Percentiles rank a stretch among this genome's conserved stretches.
phyloP scores from a whole-genome alignment of 1,140 invertebrate species.

The Caerostris darwini region DNA sequence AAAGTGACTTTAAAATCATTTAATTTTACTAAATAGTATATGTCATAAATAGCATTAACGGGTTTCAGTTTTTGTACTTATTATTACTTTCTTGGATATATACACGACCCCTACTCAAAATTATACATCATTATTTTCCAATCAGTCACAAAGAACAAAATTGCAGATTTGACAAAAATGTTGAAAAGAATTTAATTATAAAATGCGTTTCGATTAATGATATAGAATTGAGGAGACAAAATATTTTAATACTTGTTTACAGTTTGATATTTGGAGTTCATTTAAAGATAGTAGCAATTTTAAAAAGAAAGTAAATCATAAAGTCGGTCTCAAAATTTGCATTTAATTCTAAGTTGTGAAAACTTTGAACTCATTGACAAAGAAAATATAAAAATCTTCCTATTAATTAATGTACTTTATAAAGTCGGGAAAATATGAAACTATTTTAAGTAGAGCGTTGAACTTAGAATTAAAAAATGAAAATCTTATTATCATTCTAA shows the following conservation, averaged over 20 bases:
- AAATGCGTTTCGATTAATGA: not conserved
- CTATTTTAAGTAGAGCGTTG: not conserved
- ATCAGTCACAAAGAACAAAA: not conserved
- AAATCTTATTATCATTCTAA: not conserved
- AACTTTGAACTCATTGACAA: not conserved
- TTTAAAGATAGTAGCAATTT: not conserved
- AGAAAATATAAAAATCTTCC: not conserved
- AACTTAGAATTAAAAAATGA: not conserved
- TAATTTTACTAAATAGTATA: too few relatives aligned
- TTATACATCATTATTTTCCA: slow-evolving; percentile 7
- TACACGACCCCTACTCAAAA: not conserved
- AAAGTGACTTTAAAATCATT: too few relatives aligned
- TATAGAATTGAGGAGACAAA: not conserved
- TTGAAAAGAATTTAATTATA: slow-evolving; percentile 25
- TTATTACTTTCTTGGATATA: not conserved
- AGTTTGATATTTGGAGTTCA: not conserved
- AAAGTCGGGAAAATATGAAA: not conserved
- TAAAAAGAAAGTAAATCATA: not conserved
- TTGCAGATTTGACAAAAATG: not conserved
- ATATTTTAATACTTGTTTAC: too few relatives aligned
- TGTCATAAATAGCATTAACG: too few relatives aligned
- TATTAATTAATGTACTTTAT: not conserved
- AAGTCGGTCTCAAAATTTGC: slow-evolving; percentile 2
- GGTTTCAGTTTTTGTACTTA: not conserved
- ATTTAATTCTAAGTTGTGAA: slow-evolving; percentile 32